Conservation (phyloP, 2,113 vertebrate species). For the Syrmaticus mikado region DNA sequence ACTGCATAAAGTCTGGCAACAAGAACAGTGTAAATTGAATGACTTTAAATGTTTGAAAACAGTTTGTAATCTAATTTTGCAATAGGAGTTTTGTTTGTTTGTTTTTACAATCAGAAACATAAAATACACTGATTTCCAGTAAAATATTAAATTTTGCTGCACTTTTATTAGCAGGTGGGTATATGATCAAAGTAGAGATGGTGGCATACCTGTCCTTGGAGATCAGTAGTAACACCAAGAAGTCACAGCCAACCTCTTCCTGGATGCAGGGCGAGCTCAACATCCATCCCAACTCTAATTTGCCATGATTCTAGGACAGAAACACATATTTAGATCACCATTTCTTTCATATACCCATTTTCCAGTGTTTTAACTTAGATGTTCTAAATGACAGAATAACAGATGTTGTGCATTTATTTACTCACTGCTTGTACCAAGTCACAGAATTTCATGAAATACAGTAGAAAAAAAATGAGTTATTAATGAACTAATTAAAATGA, state of each 20-base stretch:
- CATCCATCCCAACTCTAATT: not conserved
- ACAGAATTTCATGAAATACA: not conserved
- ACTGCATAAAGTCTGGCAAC: not conserved
- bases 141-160: not conserved
- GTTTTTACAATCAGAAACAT: not conserved
- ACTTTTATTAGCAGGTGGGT: not conserved
- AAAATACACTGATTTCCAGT: not conserved
- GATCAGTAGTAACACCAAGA: not conserved
- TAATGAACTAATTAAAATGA: not conserved
- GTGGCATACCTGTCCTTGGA: not conserved
- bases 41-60: not conserved
- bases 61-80: not conserved
- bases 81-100: not conserved
- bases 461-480: not conserved
- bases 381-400: slow-evolving; percentile 13
- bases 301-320: not conserved
- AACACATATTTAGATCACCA: not conserved
- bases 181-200: fast-evolving
- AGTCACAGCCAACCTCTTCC: not conserved
- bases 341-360: not conserved
- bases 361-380: not conserved
- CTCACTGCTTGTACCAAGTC: not conserved
- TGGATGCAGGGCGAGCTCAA: not conserved
- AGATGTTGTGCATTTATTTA: not conserved
- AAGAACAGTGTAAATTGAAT: not conserved